These are phyloP conservation scores for Zoanthus sociatus DNA, from an alignment of 92 coral and sea anemone species.

Conservation along the genomic window DNA sequence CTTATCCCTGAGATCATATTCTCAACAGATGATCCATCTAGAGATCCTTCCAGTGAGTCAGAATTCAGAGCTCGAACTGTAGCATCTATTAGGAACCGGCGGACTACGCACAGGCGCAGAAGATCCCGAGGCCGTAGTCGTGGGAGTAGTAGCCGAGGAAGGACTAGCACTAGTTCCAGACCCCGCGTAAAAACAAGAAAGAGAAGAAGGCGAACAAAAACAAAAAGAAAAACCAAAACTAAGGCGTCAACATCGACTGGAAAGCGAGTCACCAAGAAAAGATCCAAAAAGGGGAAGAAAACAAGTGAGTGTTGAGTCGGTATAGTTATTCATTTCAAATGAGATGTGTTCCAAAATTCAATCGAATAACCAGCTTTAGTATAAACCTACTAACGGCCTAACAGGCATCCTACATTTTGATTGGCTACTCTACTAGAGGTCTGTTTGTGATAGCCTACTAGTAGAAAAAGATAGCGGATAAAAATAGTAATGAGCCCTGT, in stretches of 20 bases:
- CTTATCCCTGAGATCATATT: conserved; percentile 21
- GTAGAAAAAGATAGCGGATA: too few species aligned
- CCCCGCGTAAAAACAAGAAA: conserved; percentile 45
- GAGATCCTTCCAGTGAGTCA: conserved; percentile 3
- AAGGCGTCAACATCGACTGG: conserved; percentile 1
- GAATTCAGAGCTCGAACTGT: conserved; percentile 32
- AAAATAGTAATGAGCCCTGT: too few species aligned
- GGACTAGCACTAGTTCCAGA: conserved; percentile 60
- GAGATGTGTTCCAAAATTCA: too few species aligned
- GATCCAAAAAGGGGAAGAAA: conserved; percentile 22
- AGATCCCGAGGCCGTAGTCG: conserved; percentile 40
- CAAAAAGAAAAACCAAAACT: conserved; percentile 44
- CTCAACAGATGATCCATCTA: conserved; percentile 12
- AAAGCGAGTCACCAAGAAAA: conserved; percentile 2
- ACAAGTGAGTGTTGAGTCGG: conserved; percentile 11
- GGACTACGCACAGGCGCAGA: conserved; percentile 25
- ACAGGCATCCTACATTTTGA: too few species aligned
- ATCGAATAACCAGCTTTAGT: too few species aligned
- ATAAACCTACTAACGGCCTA: too few species aligned
- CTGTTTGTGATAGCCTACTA: too few species aligned
- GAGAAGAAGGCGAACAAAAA: conserved; percentile 41
- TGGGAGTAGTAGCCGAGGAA: conserved; percentile 55
- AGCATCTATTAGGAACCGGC: conserved; percentile 24
- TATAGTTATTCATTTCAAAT: too few species aligned
- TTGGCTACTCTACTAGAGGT: too few species aligned